Percentiles rank a stretch among this genome's conserved stretches.
These are phyloP conservation scores for Otolemur crassicaudatus DNA, from an alignment of 2,797 vertebrate species.

Conservation along the genomic window DNA sequence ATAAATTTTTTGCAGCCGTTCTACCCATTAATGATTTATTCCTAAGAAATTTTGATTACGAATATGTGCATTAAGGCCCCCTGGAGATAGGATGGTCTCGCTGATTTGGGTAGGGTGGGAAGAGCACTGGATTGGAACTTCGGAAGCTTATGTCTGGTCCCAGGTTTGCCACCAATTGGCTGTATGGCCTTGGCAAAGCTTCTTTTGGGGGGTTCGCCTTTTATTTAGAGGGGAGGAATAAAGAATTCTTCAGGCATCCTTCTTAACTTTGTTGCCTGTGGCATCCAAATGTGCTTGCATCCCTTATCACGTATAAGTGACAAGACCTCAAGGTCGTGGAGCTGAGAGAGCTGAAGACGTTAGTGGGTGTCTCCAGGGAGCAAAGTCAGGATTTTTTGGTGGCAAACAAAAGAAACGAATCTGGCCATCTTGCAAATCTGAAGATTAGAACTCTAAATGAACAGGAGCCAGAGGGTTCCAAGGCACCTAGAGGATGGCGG, in stretches of 20 bases:
- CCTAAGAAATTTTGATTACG: not conserved
- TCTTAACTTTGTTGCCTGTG: not conserved
- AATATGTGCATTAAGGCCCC: not conserved
- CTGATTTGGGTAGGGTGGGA: not conserved
- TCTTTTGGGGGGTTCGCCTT: not conserved
- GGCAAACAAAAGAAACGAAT: not conserved
- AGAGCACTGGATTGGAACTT: not conserved
- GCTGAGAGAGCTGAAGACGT: not conserved
- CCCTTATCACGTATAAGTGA: not conserved
- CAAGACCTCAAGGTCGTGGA: not conserved
- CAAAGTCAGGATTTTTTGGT: not conserved
- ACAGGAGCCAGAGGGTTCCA: not conserved
- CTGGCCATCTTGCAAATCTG: not conserved
- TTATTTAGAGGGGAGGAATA: not conserved
- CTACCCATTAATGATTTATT: not conserved
- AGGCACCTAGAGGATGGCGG: not conserved
- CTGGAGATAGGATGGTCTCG: not conserved
- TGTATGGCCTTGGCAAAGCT: not conserved
- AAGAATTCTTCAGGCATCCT: not conserved
- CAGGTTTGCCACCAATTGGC: not conserved
- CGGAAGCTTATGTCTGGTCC: not conserved
- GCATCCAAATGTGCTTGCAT: not conserved
- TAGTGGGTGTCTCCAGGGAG: not conserved
- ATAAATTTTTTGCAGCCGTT: not conserved
- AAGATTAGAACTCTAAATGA: not conserved